Conservation (phyloP, 2,797 vertebrate genomes). For the Myripristis jacobus region DNA sequence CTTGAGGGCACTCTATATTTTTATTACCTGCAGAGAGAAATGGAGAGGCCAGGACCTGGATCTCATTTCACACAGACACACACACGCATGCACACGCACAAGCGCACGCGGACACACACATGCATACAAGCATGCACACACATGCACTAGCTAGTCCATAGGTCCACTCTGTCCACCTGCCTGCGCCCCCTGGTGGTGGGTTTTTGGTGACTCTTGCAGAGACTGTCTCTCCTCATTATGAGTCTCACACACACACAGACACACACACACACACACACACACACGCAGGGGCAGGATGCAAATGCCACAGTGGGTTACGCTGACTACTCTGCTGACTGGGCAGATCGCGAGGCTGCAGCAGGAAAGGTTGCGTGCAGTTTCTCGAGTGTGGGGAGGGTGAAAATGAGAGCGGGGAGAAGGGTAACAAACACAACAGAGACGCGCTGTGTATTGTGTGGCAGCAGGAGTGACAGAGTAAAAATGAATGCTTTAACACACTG, state of each 20-base stretch:
- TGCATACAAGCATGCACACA: conserved; percentile 14
- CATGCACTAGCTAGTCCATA: background rate
- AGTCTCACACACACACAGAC: conserved; percentile 32
- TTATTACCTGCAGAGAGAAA: conserved; percentile 85
- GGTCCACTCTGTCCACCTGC: conserved; percentile 38
- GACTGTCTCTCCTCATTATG: conserved; percentile 81
- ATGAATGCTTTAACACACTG: background rate
- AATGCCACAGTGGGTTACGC: conserved; percentile 78
- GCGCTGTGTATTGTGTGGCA: background rate
- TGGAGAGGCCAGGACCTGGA: conserved; percentile 79
- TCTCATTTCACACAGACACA: conserved; percentile 77
- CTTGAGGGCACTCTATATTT: conserved; percentile 84
- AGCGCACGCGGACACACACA: conserved; percentile 32
- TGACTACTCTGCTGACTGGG: conserved; percentile 81
- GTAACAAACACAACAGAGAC: conserved; percentile 8
- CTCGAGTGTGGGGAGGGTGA: conserved; percentile 27
- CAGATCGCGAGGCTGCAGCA: conserved; percentile 73
- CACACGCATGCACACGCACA: conserved; percentile 13
- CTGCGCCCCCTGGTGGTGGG: conserved; percentile 47
- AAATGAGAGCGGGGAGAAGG: conserved; percentile 23
- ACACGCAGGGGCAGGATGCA: conserved; percentile 67
- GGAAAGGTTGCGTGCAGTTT: conserved; percentile 63
- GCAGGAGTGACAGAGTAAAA: background rate
- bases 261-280: conserved; percentile 13
- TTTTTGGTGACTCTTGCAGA: conserved; percentile 65